These are phyloP conservation scores for Catocala sponsa DNA, from an alignment of 2,888 invertebrate genomes.

Conservation along the genomic window DNA sequence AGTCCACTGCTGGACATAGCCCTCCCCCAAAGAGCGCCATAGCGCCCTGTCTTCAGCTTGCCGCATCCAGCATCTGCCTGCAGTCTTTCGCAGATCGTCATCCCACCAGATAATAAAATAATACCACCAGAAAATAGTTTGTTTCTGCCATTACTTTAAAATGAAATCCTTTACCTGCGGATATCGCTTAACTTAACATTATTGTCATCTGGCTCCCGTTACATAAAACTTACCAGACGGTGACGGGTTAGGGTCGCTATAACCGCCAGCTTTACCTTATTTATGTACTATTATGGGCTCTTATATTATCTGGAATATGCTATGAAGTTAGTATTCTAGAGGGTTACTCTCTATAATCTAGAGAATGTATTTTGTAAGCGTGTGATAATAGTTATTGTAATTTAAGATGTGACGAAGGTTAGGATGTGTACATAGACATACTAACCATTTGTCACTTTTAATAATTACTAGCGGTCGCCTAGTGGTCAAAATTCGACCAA, in stretches of 20 bases:
- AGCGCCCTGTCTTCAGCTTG: no score
- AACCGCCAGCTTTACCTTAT: slow-evolving; percentile 1
- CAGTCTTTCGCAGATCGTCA: no score
- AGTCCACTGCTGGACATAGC: no score
- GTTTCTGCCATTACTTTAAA: slow-evolving; percentile 1
- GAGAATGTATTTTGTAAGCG: neutral
- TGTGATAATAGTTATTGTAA: neutral
- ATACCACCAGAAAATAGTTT: neutral
- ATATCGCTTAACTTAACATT: slow-evolving; percentile 1
- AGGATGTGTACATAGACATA: no score
- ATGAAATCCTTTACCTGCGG: slow-evolving; percentile 1
- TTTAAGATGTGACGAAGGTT: no score
- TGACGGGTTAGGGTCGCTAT: slow-evolving; percentile 5
- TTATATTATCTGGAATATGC: slow-evolving; percentile 7
- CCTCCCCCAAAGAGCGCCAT: no score
- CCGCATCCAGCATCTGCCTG: no score
- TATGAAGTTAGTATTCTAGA: neutral
- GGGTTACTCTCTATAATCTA: neutral
- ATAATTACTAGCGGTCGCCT: no score
- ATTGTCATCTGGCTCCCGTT: slow-evolving; percentile 6
- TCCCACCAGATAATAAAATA: no score
- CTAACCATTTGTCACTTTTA: no score
- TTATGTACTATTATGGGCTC: neutral
- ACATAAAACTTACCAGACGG: slow-evolving; percentile 8
- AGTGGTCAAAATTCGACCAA: no score